These are phyloP conservation scores for Trachythela sp. DNA, from an alignment of 64 coral and sea anemone species.

Conservation along the genomic window DNA sequence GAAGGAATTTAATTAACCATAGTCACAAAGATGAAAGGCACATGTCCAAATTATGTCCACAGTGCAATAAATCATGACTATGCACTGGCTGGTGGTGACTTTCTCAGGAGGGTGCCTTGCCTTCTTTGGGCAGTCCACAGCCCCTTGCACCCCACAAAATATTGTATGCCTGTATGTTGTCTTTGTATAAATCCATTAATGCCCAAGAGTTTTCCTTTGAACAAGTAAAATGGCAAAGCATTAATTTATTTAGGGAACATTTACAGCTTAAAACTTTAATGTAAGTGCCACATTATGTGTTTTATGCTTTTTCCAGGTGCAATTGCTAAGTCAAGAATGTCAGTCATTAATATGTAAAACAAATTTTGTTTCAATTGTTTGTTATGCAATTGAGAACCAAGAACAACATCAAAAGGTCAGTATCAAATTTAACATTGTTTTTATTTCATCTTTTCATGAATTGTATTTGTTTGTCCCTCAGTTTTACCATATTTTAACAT, in stretches of 20 bases:
- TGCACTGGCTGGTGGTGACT: too few species aligned
- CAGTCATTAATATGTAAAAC: constrained; percentile 82
- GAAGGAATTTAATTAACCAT: too few species aligned
- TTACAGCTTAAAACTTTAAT: too few species aligned
- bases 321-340: constrained; percentile 92
- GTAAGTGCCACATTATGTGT: too few species aligned
- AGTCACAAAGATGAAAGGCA: too few species aligned
- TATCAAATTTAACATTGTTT: neutral
- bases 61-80: too few species aligned
- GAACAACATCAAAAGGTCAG: constrained; percentile 76
- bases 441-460: neutral
- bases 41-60: too few species aligned
- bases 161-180: neutral
- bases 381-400: constrained; percentile 91
- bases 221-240: too few species aligned
- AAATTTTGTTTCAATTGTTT: constrained; percentile 88
- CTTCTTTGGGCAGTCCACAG: too few species aligned
- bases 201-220: too few species aligned
- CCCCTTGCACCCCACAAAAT: neutral
- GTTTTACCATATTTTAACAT: neutral
- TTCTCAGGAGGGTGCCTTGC: too few species aligned
- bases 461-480: neutral
- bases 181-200: neutral
- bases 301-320: constrained; percentile 48
- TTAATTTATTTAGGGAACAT: too few species aligned